Base-by-base conservation (phyloP, 2,797 vertebrate species). In the Falco rusticolus region DNA sequence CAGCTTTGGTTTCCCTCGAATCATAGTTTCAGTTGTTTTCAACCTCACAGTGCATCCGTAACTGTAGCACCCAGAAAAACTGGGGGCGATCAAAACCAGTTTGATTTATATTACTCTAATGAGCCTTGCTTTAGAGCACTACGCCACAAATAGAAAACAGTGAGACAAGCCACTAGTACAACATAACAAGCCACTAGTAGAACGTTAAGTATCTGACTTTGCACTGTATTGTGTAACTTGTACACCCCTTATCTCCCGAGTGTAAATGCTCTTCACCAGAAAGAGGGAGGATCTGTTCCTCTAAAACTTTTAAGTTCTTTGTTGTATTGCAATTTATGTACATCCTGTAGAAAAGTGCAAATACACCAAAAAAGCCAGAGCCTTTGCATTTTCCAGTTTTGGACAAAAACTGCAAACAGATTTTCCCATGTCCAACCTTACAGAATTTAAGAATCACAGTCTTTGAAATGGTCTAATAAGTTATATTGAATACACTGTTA, bases 191-290 rank as follows among this genome's bases (percentile, higher is more conserved):
- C 25, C 59, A 59, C 29, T 4, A 17, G 37, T 2, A 48, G 20
- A 68, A 68, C 1, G 1, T 43, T 9, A 63, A 69, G 16, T 43
- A 33, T 14, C 59, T 64, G 22, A 25, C 43, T 79, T 71, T 47
- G 59, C 61, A 37, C 48, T 37, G 26, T 6, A 7, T 29, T 65
- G 24, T 20, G 8, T 45, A 26, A 39, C 50, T 65, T 51, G 29
- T 34, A 77, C 64, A 68, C 24, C 34, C 15, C 96, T 97, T 97
- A 98, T 98, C 98, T 99, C 98, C 97, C 91, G 95, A 83, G 98
- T 97, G 63, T 98, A 98, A 91, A 98, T 89, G 29, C 90, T 96
- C 94, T 79, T 98, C n/a, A 98, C 93, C 77, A 98, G 94, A 20
- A 20, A 94, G 92, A 60, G 48, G 48, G 94, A 79, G 98, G 98